Base-by-base conservation (phyloP, 2,888 invertebrate species). In the Drymonia ruficornis region DNA sequence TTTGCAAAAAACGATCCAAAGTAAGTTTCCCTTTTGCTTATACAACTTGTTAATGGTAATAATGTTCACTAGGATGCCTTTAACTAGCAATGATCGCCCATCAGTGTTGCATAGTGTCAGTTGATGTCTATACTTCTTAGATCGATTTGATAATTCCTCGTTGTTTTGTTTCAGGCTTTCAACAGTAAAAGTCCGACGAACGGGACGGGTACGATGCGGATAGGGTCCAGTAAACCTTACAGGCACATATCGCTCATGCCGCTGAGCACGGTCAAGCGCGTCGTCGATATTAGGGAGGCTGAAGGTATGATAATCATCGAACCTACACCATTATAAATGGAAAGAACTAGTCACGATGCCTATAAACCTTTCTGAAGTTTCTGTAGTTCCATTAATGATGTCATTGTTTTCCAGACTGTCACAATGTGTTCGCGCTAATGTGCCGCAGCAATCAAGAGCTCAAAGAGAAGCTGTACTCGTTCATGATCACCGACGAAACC, bases 201-300 rank as follows among this genome's bases (percentile, higher is more conserved):
- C 67, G 94, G 94, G 57, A 90, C 94, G 45, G 91, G 93, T 46
- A 91, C 93, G 31, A 92, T 93, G 77, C 93, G 94, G 72, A 91
- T 95, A 80, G 94, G 94, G 45, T 94, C 95, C 44, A 94, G 95
- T 70, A 98, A 98, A 86, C 96, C 96, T 0, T 98, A 97, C 91
- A 97, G 99, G 82, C 99, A 99, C 84, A 95, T 99, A 61, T 96
- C 96, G 74, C 94, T 99, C 78, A 95, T 99, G 93, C 96, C 97
- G 42, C 93, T 99, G 67, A 96, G 97, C 74, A 96, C 96, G 62
- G 97, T 99, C 71, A 97, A 97, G 83, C 95, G 97, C 76, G 97
- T 99, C 63, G 96, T 98, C 52, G 98, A 99, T 84, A 96, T 99
- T 67, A 94, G 95, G 63, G 97, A 98, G 89, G 95, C 96, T 55